phyloP scores from a whole-genome alignment of 2,797 vertebrate genomes.

The Pogoniulus pusillus region DNA sequence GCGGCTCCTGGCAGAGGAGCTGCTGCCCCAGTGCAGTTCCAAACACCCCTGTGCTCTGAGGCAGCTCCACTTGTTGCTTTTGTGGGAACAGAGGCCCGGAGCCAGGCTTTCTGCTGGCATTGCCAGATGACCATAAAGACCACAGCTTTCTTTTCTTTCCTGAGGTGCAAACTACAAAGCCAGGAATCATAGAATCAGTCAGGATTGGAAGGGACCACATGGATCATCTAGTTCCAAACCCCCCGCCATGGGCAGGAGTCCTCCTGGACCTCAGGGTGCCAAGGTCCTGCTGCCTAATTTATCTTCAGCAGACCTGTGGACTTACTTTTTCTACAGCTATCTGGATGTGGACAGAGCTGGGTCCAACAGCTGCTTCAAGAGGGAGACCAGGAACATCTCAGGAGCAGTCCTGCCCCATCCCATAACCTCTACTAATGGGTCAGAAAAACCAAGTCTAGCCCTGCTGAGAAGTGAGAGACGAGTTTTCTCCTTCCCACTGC shows the following conservation, averaged over 20 bases:
- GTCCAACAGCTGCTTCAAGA: neutral
- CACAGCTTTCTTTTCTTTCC: neutral
- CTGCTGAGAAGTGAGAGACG: neutral
- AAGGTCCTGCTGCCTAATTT: neutral
- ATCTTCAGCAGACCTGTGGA: neutral
- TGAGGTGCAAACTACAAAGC: neutral
- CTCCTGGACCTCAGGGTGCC: neutral
- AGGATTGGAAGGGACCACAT: too few species aligned
- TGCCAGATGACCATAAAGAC: neutral
- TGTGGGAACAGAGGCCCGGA: neutral
- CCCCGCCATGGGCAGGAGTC: too few species aligned
- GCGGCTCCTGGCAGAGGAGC: neutral
- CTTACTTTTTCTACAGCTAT: neutral
- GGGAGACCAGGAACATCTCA: neutral
- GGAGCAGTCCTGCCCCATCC: neutral
- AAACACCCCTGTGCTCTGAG: neutral
- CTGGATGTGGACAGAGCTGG: rapidly evolving
- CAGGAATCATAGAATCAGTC: too few species aligned
- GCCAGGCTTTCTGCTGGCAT: neutral
- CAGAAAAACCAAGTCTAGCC: neutral
- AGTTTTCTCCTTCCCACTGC: neutral
- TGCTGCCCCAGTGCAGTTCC: rapidly evolving
- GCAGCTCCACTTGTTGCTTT: rapidly evolving
- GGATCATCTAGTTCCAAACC: too few species aligned
- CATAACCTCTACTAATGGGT: rapidly evolving